These are phyloP conservation scores for Phytoseiulus persimilis DNA, from an alignment of 2,888 invertebrate species.

Conservation along the genomic window DNA sequence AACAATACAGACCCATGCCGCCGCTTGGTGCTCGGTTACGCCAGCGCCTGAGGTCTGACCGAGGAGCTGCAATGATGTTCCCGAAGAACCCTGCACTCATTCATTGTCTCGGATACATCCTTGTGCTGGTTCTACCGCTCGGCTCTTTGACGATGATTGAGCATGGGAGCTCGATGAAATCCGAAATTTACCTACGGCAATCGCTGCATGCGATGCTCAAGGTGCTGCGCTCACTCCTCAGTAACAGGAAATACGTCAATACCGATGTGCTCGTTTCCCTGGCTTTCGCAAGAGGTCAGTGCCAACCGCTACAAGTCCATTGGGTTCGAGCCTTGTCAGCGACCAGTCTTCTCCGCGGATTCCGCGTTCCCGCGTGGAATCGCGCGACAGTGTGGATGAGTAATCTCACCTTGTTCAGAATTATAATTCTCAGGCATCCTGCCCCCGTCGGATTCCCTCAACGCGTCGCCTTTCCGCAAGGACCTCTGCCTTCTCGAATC, in stretches of 20 bases:
- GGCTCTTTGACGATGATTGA: background rate
- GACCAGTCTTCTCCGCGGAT: no score
- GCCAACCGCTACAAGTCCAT: no score
- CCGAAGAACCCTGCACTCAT: no score
- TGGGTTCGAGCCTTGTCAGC: no score
- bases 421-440: background rate
- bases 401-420: background rate
- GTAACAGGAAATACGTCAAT: background rate
- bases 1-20: no score
- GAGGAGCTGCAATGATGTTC: no score
- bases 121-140: background rate
- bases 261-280: background rate
- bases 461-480: background rate
- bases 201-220: background rate
- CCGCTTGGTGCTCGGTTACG: no score
- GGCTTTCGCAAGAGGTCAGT: background rate
- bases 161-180: background rate
- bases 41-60: no score
- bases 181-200: background rate
- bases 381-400: no score
- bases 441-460: background rate
- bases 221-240: background rate
- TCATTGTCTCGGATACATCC: background rate
- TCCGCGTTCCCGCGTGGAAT: no score
- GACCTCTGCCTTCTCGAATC: background rate